phyloP scores from a whole-genome alignment of 2,888 invertebrate genomes.

The Aspidapion aeneum region DNA sequence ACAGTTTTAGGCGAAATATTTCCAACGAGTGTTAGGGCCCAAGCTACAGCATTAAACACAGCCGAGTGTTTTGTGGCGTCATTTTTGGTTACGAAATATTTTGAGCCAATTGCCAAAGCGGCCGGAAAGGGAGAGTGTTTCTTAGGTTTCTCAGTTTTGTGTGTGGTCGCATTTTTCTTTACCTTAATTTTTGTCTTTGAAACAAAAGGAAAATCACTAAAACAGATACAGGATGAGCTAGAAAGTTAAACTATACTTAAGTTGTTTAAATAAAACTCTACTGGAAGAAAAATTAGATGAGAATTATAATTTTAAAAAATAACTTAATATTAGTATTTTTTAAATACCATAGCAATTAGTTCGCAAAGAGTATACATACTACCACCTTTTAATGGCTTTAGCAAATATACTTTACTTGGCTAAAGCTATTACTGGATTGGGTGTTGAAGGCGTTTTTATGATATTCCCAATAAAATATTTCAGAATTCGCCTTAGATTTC shows the following conservation, averaged over 20 bases:
- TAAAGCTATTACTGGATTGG: constrained; percentile 60
- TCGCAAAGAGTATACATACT: no score
- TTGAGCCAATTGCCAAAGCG: constrained; percentile 53
- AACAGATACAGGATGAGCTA: constrained; percentile 79
- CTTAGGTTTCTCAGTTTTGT: constrained; percentile 66
- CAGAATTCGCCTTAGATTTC: constrained; percentile 79
- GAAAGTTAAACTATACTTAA: no score
- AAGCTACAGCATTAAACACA: constrained; percentile 71
- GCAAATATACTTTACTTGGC: constrained; percentile 58
- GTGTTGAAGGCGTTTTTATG: constrained; percentile 66
- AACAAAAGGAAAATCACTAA: constrained; percentile 83
- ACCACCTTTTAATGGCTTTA: constrained; percentile 60
- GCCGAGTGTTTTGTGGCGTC: constrained; percentile 74
- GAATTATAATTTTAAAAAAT: no score
- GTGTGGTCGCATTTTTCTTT: constrained; percentile 64
- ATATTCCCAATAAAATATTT: constrained; percentile 77
- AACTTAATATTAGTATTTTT: no score
- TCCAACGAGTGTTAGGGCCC: constrained; percentile 70
- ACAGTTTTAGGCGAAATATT: constrained; percentile 80
- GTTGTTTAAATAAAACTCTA: no score
- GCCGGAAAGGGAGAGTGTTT: constrained; percentile 67
- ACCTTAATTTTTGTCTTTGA: constrained; percentile 74
- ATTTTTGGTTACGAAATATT: constrained; percentile 71
- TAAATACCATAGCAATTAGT: no score
- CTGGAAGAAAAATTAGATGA: constrained; percentile 60